Conservation (phyloP, 1,140 invertebrate genomes). For the Cheumatopsyche charites region DNA sequence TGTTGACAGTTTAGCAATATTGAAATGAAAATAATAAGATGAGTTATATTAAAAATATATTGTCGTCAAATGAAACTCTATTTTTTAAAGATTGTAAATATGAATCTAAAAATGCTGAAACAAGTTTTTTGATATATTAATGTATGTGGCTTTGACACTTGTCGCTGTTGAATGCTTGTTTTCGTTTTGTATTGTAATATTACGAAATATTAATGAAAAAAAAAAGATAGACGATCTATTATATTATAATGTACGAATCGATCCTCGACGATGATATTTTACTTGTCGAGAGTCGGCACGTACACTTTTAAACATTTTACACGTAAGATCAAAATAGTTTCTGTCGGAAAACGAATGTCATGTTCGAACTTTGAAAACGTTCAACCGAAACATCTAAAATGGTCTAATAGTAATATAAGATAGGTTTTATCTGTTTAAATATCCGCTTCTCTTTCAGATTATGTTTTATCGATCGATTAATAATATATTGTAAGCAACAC, state of each 20-base stretch:
- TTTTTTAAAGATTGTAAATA: slow-evolving; percentile 22
- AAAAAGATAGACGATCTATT: neutral
- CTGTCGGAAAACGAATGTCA: neutral
- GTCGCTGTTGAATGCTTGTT: slow-evolving; percentile 23
- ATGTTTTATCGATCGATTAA: neutral
- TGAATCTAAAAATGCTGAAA: neutral
- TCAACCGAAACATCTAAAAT: slow-evolving; percentile 9
- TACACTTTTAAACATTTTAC: neutral
- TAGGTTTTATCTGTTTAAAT: neutral
- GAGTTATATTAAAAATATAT: no score
- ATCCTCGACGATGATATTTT: neutral
- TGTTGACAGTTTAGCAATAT: no score
- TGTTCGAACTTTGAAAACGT: slow-evolving; percentile 9
- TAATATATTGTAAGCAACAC: neutral
- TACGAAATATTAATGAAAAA: neutral
- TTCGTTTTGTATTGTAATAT: slow-evolving; percentile 20
- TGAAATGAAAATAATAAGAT: no score
- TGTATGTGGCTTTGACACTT: slow-evolving; percentile 16
- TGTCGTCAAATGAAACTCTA: neutral
- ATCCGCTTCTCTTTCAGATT: neutral
- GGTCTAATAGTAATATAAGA: slow-evolving; percentile 11
- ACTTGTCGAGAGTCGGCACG: neutral
- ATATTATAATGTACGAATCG: slow-evolving; percentile 2
- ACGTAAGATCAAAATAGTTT: neutral
- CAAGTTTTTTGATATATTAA: slow-evolving; percentile 20